Conservation (phyloP, 2,797 vertebrate species). For the Aulostomus chinensis region DNA sequence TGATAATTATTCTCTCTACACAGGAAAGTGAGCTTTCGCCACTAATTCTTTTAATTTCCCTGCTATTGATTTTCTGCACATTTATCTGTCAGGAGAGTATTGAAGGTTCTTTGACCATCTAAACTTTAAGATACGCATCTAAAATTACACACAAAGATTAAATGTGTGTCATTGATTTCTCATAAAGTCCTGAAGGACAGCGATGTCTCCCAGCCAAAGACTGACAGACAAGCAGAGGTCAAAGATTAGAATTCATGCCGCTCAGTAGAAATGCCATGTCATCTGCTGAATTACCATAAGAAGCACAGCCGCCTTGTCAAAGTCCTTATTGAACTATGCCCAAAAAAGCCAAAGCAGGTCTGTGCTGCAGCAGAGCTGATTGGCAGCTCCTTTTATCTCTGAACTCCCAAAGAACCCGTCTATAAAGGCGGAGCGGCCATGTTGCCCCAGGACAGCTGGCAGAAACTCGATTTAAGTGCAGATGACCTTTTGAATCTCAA, state of each 20-base stretch:
- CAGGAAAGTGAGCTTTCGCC: too few relatives aligned
- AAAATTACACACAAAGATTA: neutral
- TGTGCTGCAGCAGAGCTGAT: conserved; percentile 38
- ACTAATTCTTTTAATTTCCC: too few relatives aligned
- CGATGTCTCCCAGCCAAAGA: neutral
- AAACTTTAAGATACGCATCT: conserved; percentile 17
- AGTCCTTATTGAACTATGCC: conserved; percentile 9
- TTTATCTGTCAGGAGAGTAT: conserved; percentile 14
- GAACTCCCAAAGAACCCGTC: conserved; percentile 24
- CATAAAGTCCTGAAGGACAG: neutral
- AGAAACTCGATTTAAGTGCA: conserved; percentile 49
- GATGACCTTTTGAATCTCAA: conserved; percentile 50
- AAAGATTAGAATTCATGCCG: conserved; percentile 15
- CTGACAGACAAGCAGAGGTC: conserved; percentile 6
- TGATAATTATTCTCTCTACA: too few relatives aligned
- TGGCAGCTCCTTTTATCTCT: conserved; percentile 33
- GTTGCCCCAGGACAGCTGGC: conserved; percentile 19
- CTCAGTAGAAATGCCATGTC: too few relatives aligned
- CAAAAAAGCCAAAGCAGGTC: neutral
- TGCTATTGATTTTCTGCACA: conserved; percentile 19
- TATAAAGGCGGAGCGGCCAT: conserved; percentile 15
- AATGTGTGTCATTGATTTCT: conserved; percentile 21
- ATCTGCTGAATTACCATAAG: conserved; percentile 37
- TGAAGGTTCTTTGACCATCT: neutral
- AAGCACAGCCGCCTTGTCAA: conserved; percentile 14